Evolutionary conservation across 2,888 invertebrate genomes (phyloP), one percentile per base, ranked within the genome.

Genomic region (Zeuzera pyrina): DNA sequence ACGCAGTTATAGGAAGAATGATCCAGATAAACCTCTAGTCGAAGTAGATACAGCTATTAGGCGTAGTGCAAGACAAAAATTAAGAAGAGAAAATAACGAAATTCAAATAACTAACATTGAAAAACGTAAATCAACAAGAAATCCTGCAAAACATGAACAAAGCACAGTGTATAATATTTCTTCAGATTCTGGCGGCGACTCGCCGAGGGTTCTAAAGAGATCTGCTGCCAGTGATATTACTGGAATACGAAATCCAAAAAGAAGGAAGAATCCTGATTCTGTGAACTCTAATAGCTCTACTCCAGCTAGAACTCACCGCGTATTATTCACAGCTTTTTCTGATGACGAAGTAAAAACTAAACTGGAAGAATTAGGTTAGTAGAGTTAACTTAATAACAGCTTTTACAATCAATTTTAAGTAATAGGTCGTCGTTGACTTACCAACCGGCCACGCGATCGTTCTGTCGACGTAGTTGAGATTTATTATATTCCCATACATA

Each of bases 271-370:
- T 12, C 2, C 12, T 19, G 19, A 30, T 12, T 41, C 46, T 2
- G 49, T 32, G 22, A 50, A 39, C 21, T 35, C 45, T 2, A 34
- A 51, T 3, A 53, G 63, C 33, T 45, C 64, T 2, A 63, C 65
- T 0, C 55, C 73, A 0, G 52, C 60, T 2, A 52, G 59, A 26
- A 63, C 54, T 0, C 76, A 73, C 2, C 42, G 55, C 35, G 72
- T 83, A 1, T 41, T 81, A 21, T 73, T 79, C 31, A 79, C 81
- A 0, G 74, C 77, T 0, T 78, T 78, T 33, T 63, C 74, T 2
- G 47, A 45, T 33, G 60, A 67, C 15, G 65, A 68, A 43, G 68
- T 74, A 2, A 68, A 56, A 35, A 33, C 31, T 1, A 67, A 70
- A 25, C 49, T 83, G 39, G 67, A 69, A 41, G 61, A 59, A 33